A percentile compares a stretch with the other conserved stretches of the same genome.
phyloP scores from a whole-genome alignment of 2,797 vertebrate genomes.

The Typhlichthys eigenmanni region DNA sequence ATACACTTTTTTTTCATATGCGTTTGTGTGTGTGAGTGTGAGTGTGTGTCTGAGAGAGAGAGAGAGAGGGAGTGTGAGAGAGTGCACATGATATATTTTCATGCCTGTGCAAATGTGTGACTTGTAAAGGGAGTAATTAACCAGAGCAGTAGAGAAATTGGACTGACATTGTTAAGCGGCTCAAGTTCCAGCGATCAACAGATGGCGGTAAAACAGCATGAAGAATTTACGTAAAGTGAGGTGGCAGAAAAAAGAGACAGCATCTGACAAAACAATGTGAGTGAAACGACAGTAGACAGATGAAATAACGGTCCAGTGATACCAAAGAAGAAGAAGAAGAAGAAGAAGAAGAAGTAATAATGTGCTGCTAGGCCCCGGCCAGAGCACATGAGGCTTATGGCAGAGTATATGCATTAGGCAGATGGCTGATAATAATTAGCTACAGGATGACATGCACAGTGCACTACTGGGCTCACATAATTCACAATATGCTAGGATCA shows the following conservation, averaged over 20 bases:
- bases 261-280: not conserved
- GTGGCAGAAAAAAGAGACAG: not conserved
- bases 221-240: not conserved
- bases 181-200: not conserved
- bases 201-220: not conserved
- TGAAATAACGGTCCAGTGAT: no score
- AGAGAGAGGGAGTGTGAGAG: not conserved
- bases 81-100: no score
- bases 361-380: not conserved
- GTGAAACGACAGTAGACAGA: no score
- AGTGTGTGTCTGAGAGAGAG: not conserved
- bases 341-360: not conserved
- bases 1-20: conserved; percentile 7
- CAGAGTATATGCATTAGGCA: conserved; percentile 39
- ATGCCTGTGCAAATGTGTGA: not conserved
- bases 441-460: conserved; percentile 45
- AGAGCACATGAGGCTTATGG: conserved; percentile 34
- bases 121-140: not conserved
- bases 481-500: conserved; percentile 50
- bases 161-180: not conserved
- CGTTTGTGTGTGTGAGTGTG: not conserved
- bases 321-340: not conserved
- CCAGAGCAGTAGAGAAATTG: conserved; percentile 3
- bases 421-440: conserved; percentile 66
- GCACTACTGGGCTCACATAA: conserved; percentile 45